Evolutionary conservation across 1,140 invertebrate species (phyloP), one percentile per base, ranked within the genome.

Genomic region (Dolichoris vasculosae): DNA sequence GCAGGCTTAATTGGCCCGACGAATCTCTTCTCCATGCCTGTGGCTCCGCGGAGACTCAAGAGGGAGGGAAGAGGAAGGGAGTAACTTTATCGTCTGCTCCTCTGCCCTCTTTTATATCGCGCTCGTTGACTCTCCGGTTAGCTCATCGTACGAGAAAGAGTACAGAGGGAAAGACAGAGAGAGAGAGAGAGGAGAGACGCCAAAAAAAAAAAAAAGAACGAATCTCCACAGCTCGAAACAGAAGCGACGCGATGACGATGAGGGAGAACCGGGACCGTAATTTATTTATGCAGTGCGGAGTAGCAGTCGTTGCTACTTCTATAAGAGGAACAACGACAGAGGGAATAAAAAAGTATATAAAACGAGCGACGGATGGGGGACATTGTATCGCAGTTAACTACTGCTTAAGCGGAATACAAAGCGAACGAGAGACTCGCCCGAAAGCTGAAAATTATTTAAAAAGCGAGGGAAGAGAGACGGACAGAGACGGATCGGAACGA

Each of bases 1-100:
- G 89, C 85, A 73, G 84, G 81, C 84, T 88, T 90, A 89, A 90
- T 90, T 89, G 89, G 88, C 87, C 82, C 86, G 48, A 17, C 11
- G 32, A 48, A 35, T 71, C 77, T 84, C 76, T 9, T 67, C 6
- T 26, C 32, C 17, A 9, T 59, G 40, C n/a, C 40, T 67, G 40
- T 88, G 88, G 87, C 87, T 82, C 87, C 2, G n/a, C 11, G 30
- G 73, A 69, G 23, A 76, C 63, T 71, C 59, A 40, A 71, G 63
- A 79, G 63, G 55, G 38, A 38, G 15, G 35, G 32, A 23, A 51
- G 20, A 48, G 35, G 9, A 26, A 11, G 40, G 23, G 11, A 38
- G 26, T 6, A 46, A 79, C 63, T 83, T 75, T 80, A 67, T 76
- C 46, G 32, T 75, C 81, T 7, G 51, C 40, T 63, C 30, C 77